phyloP scores from a whole-genome alignment of 1,140 invertebrate genomes.

The Tenebrio molitor region DNA sequence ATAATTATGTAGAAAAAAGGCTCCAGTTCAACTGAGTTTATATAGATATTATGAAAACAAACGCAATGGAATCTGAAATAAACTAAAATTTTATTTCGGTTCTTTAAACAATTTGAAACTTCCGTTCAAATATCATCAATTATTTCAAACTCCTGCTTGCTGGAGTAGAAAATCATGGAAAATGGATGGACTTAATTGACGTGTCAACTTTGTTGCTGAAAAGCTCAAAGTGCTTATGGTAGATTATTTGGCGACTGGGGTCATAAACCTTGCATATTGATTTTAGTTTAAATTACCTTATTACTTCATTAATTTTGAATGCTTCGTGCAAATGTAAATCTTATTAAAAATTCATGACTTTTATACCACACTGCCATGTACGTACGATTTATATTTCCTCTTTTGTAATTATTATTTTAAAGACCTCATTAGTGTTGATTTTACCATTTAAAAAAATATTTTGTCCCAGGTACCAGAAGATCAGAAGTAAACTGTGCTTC shows the following conservation, averaged over 20 bases:
- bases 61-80: no score
- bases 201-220: background rate
- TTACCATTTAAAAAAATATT: no score
- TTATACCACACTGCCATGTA: background rate
- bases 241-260: background rate
- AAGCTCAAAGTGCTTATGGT: background rate
- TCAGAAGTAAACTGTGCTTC: no score
- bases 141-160: no score
- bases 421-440: no score
- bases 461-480: no score
- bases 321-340: background rate
- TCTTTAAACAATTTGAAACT: no score
- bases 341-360: background rate
- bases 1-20: constrained; percentile 8
- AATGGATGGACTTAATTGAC: background rate
- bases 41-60: no score
- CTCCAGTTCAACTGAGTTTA: background rate
- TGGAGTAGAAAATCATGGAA: no score
- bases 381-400: no score
- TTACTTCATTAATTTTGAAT: background rate
- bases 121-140: background rate
- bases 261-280: constrained; percentile 3
- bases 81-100: no score
- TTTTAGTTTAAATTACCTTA: background rate
- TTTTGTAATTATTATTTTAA: no score